Evolutionary conservation across 2,888 invertebrate species (phyloP), one percentile per base, ranked within the genome.

Genomic region (Digitonthophagus gazella): DNA sequence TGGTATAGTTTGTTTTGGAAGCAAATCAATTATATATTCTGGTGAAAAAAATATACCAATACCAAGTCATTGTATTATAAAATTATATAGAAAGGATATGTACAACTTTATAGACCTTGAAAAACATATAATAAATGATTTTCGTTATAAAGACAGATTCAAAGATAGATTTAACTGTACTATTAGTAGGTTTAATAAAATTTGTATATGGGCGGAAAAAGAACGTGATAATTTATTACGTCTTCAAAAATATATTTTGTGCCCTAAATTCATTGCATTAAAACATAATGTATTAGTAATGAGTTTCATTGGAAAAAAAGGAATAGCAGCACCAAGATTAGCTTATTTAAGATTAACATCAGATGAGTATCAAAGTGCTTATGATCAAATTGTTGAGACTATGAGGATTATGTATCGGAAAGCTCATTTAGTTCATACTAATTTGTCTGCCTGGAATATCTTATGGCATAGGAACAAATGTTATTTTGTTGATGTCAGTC

Each of bases 171-270:
- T 14, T 1, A 95, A 95, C 77, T 93, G 93, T 67, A 92, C 93
- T 77, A 92, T 92, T 79, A 96, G 94, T 79, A 93, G 95, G n/a
- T 86, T 93, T 8, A 95, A 96, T 80, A 91, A 95, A 82, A 95
- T 98, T 5, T 90, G 92, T 71, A 90, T 95, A 79, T 98, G 98
- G 98, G 97, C 97, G 0, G 97, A 98, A 82, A 98, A 98, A 80
- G 98, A 98, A 82, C 95, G 96, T 92, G 90, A 95, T 72, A 98
- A 98, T 82, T 86, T 98, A 78, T 87, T 88, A 75, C 85, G 93
- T 78, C 88, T 97, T 80, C 89, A 90, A 77, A 90, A 91, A 56
- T 93, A 92, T 0, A 84, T 98, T 15, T 90, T 90, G 57, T 96
- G 96, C 76, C 98, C 97, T 0, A 88, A 92, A 75, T 93, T 96